Evolutionary conservation across 2,888 invertebrate species (phyloP).

Genomic region (Drosophila aldrichi): DNA sequence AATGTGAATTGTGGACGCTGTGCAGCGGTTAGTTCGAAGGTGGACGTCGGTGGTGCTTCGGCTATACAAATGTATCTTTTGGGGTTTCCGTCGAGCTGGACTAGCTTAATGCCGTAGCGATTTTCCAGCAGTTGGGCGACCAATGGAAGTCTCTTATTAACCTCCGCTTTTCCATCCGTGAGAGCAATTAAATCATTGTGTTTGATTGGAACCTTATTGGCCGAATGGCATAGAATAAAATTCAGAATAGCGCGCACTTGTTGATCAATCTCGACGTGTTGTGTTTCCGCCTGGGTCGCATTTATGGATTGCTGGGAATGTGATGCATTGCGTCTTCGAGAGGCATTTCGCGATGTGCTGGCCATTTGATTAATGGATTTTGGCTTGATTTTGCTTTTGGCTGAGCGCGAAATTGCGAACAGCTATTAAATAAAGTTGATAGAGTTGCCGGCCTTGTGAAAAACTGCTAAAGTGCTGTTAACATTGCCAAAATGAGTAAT

Average conservation of each 20-base stretch:
- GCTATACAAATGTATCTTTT: constrained; percentile 61
- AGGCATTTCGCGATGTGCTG: constrained; percentile 47
- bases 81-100: constrained; percentile 27
- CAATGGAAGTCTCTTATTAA: constrained; percentile 32
- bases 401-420: constrained; percentile 27
- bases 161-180: constrained; percentile 22
- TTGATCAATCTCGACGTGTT: constrained; percentile 16
- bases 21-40: constrained; percentile 44
- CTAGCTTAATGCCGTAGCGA: constrained; percentile 49
- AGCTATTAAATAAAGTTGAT: background rate
- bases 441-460: constrained; percentile 25
- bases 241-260: constrained; percentile 51
- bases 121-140: constrained; percentile 34
- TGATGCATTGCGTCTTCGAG: constrained; percentile 14
- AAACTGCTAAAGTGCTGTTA: background rate
- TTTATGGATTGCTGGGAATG: constrained; percentile 18
- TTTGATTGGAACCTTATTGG: constrained; percentile 58
- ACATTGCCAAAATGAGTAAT: background rate
- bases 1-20: constrained; percentile 57
- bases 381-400: background rate
- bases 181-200: constrained; percentile 40
- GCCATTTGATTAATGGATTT: constrained; percentile 39
- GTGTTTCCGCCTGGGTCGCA: background rate
- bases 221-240: constrained; percentile 54
- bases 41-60: constrained; percentile 45